Evolutionary conservation across 2,113 vertebrate genomes (phyloP).

Genomic region (Anarhynchus alexandrinus): DNA sequence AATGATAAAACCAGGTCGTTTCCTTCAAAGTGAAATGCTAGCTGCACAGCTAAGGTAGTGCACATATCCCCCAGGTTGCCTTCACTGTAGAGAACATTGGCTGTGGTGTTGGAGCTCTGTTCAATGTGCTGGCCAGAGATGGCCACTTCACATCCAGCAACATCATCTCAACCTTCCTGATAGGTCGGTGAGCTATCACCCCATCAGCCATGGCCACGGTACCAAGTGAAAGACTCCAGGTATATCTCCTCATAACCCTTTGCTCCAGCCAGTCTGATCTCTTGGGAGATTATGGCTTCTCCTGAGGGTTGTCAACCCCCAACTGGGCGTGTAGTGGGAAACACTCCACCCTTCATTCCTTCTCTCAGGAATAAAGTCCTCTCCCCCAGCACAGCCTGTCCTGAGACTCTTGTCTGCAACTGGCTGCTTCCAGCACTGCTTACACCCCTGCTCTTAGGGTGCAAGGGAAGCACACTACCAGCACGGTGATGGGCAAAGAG

Average conservation of each 20-base stretch:
- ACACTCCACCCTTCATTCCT: background rate
- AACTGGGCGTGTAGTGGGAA: background rate
- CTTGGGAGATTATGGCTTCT: background rate
- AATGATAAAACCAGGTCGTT: background rate
- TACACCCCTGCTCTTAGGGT: background rate
- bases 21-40: background rate
- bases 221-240: background rate
- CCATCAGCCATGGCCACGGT: background rate
- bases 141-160: background rate
- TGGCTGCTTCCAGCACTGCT: background rate
- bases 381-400: background rate
- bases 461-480: background rate
- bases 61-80: rapidly evolving
- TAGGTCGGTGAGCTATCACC: background rate
- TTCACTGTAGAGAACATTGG: background rate
- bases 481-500: background rate
- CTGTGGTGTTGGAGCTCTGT: background rate
- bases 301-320: background rate
- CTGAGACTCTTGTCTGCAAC: background rate
- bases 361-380: background rate
- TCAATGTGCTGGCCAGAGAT: background rate
- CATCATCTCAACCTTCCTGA: background rate
- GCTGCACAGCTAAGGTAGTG: background rate
- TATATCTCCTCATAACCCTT: background rate
- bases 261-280: background rate